These are phyloP conservation scores for Poeciliopsis infans DNA, from an alignment of 2,797 vertebrate genomes.

Conservation along the genomic window DNA sequence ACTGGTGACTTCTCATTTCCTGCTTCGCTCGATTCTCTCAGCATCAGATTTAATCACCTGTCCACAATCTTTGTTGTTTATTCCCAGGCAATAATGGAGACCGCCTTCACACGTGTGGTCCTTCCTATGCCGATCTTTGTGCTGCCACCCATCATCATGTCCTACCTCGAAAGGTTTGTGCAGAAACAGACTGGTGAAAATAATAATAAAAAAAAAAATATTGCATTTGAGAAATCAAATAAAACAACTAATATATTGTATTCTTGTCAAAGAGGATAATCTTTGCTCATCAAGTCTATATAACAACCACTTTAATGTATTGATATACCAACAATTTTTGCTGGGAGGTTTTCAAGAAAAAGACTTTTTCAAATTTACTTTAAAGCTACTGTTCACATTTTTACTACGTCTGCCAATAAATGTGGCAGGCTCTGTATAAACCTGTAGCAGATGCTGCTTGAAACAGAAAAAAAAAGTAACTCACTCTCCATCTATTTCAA, in stretches of 20 bases:
- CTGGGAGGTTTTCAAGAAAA: not conserved
- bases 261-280: not conserved
- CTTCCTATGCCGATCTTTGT: constrained; percentile 98
- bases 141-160: constrained; percentile 90
- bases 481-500: not conserved
- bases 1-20: constrained; percentile 19
- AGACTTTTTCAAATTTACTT: not conserved
- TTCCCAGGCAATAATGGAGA: constrained; percentile 92
- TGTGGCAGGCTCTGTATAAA: not conserved
- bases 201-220: not conserved
- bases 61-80: constrained; percentile 52
- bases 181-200: not conserved
- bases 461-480: not conserved
- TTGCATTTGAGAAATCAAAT: not conserved
- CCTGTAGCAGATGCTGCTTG: not conserved
- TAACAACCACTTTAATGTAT: not conserved
- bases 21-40: constrained; percentile 26
- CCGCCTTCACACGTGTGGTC: constrained; percentile 93
- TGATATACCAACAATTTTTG: not conserved
- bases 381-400: not conserved
- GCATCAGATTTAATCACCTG: constrained; percentile 47
- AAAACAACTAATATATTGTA: not conserved
- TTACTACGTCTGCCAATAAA: not conserved
- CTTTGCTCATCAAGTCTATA: not conserved
- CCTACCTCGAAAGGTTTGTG: constrained; percentile 81